A percentile compares a stretch with the other conserved stretches of the same genome.
phyloP scores from a whole-genome alignment of 92 coral and sea anemone genomes.

The Actinernus sp. region DNA sequence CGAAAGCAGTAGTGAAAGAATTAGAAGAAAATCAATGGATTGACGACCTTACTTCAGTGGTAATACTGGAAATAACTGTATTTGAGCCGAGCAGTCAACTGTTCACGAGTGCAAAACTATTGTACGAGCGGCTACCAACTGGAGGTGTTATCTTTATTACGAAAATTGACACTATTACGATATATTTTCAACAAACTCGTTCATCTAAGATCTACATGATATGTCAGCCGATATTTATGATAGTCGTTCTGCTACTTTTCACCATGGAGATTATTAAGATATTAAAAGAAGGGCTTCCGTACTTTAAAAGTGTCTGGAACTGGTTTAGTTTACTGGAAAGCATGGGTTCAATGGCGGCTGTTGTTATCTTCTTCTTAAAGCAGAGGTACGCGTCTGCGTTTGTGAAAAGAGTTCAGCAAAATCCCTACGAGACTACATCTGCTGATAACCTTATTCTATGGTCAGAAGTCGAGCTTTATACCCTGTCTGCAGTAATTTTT shows the following conservation, averaged over 20 bases:
- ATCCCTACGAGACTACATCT: conserved; percentile 83
- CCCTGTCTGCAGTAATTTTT: conserved; percentile 74
- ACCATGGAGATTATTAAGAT: conserved; percentile 59
- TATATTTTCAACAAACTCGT: conserved; percentile 43
- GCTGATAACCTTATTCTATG: conserved; percentile 74
- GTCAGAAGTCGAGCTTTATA: conserved; percentile 82
- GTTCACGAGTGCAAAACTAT: conserved; percentile 63
- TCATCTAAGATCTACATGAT: conserved; percentile 32
- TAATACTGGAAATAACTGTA: conserved; percentile 77
- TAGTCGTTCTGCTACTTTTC: conserved; percentile 66
- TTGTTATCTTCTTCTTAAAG: conserved; percentile 81
- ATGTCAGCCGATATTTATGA: conserved; percentile 67
- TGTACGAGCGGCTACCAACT: conserved; percentile 75
- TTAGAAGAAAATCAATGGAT: conserved; percentile 66
- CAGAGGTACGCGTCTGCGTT: conserved; percentile 78
- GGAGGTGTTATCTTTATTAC: conserved; percentile 56
- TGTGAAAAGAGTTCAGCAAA: conserved; percentile 68
- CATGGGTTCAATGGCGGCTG: conserved; percentile 70
- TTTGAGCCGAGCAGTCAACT: conserved; percentile 76
- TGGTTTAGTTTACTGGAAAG: conserved; percentile 63
- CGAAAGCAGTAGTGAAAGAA: conserved; percentile 39
- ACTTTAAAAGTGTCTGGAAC: conserved; percentile 72
- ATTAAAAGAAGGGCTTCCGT: conserved; percentile 32
- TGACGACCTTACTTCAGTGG: conserved; percentile 64
- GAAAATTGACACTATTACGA: conserved; percentile 61